phyloP scores from a whole-genome alignment of 2,888 invertebrate genomes.

The Harpalus rubripes region DNA sequence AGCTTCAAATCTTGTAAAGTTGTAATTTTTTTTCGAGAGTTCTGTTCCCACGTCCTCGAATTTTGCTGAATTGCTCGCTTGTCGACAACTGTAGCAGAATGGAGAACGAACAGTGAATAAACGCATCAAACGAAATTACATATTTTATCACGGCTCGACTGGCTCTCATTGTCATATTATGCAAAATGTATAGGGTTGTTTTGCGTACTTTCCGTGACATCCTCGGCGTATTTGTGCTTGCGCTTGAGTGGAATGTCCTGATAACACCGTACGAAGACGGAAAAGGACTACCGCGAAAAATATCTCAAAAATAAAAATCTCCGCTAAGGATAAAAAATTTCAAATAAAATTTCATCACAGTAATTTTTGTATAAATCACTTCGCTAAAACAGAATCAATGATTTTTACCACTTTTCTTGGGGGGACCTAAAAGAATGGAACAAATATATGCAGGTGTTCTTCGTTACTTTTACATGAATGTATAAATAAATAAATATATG shows the following conservation, averaged over 20 bases:
- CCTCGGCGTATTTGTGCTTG: slow-evolving; percentile 14
- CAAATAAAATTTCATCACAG: slow-evolving; percentile 27
- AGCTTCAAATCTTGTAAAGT: slow-evolving; percentile 29
- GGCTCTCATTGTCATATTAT: slow-evolving; percentile 53
- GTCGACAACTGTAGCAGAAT: neutral
- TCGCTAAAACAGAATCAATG: neutral
- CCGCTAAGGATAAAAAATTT: slow-evolving; percentile 27
- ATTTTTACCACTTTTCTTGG: too few species aligned
- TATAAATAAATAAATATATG: too few species aligned
- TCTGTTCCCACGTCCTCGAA: neutral
- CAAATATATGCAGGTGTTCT: too few species aligned
- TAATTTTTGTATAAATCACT: slow-evolving; percentile 49
- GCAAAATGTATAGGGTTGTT: slow-evolving; percentile 57
- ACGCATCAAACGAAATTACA: slow-evolving; percentile 43
- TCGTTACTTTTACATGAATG: too few species aligned
- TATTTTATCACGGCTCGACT: slow-evolving; percentile 36
- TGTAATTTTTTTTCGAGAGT: neutral
- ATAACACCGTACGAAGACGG: slow-evolving; percentile 31
- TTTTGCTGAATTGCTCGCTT: neutral
- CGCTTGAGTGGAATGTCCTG: slow-evolving; percentile 55
- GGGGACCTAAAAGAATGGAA: too few species aligned
- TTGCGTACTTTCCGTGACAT: slow-evolving; percentile 45
- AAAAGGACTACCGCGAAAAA: neutral
- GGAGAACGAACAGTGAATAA: slow-evolving; percentile 41
- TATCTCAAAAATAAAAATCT: slow-evolving; percentile 49